Base-by-base conservation (phyloP, 2,113 vertebrate genomes). In the Oostethus manadensis region DNA sequence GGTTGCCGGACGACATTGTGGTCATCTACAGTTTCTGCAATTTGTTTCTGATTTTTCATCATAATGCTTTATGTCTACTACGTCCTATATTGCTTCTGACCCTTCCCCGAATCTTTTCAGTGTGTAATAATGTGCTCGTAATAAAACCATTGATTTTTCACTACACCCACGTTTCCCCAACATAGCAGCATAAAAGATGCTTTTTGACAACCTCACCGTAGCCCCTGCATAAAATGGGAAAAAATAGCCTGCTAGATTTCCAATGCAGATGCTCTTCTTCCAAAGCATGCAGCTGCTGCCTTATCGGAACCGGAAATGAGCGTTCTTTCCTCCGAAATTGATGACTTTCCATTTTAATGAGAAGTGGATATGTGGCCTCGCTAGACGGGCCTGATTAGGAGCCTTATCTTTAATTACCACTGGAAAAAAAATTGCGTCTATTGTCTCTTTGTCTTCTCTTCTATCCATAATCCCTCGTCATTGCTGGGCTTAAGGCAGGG, bases 381-480 rank as follows among this genome's bases (percentile, higher is more conserved):
- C 60, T 17, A 38, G 20, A 64, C 26, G 60, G 51, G 66, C 43
- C 58, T 72, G 72, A 79, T 57, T 70, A 76, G 56, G 74, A 75
- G 69, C 48, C 62, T 80, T 80, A 84, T 85, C 81, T 77, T 68
- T 79, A 71, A 84, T 77, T 78, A 75, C 58, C 73, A 70, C 29
- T 33, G 44, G 59, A 64, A 58, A 64, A 58, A 64, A 66, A 77
- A 56, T 53, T 56, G 51, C 22, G 71, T 73, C 78, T 68, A 43
- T 71, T 76, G 51, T 68, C 49, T 71, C 58, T 62, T 15, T 45
- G 42, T 68, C 58, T 62, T 64, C 67, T 55, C 57, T 64, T 38
- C 20, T 0, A 26, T 42, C 54, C 43, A 29, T 43, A 56, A 49
- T 44, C 10, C 43, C 56, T 17, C 10, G 68, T 58, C 67, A 70